Base-by-base conservation (phyloP, 2,113 vertebrate species). In the Eulemur rufifrons region DNA sequence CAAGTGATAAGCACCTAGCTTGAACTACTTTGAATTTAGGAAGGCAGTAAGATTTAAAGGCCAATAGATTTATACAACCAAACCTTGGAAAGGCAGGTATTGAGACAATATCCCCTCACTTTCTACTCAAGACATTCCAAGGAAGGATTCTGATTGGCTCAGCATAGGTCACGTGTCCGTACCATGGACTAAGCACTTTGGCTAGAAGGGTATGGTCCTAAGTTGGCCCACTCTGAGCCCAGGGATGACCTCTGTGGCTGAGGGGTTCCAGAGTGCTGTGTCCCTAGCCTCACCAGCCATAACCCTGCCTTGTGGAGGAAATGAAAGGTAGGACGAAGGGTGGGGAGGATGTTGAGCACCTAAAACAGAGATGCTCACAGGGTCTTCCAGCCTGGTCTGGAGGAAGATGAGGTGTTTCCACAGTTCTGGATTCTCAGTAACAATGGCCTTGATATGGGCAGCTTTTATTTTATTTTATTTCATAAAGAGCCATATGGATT, bases 21-120 rank as follows among this genome's bases (percentile, higher is more conserved):
- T 54, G 69, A 96, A 91, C 32, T 86, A 73, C 50, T 59, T 83
- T 88, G 86, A 47, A 73, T 78, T 91, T 87, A 83, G 83, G 81
- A 86, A 86, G 34, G 37, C 17, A 71, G 11, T 83, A 74, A 82
- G 78, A 5, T 69, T 83, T 82, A 91, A 29, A 89, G 54, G 68
- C 29, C 47, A 82, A 42, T 8, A n/a, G 54, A 3, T 73, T 96
- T 89, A 52, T 66, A 82, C 97, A 96, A 78, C 20, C 42, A 64
- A 56, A 45, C 34, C 25, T 45, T 74, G 61, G 71, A 85, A 93
- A 76, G 77, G 89, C 61, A 66, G 20, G 6, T 71, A 77, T 87
- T 21, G 15, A 94, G 69, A 64, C 21, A 63, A 63, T n/a, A 71
- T 39, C 20, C 64, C 15, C 18, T 91, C 32, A 11, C 29, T 56